phyloP scores from a whole-genome alignment of 2,888 invertebrate genomes.

The Mythimna vitellina region DNA sequence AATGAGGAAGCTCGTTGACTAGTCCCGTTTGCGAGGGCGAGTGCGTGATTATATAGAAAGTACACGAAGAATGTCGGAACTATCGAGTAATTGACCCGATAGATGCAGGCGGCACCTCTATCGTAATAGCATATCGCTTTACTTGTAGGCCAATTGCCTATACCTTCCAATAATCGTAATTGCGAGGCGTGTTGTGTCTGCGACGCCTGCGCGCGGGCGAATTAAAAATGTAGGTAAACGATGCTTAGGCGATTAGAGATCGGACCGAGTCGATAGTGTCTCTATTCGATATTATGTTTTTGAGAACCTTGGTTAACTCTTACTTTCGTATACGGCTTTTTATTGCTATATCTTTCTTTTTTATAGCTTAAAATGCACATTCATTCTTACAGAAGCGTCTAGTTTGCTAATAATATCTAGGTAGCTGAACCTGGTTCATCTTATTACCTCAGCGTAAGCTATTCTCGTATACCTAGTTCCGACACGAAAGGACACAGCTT shows the following conservation, averaged over 20 bases:
- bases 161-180: slow-evolving; percentile 82
- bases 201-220: slow-evolving; percentile 62
- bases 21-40: slow-evolving; percentile 49
- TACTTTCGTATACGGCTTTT: slow-evolving; percentile 31
- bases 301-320: slow-evolving; percentile 27
- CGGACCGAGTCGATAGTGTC: slow-evolving; percentile 19
- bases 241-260: slow-evolving; percentile 45
- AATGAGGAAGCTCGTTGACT: slow-evolving; percentile 64
- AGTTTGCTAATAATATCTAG: background rate
- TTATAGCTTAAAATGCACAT: slow-evolving; percentile 16
- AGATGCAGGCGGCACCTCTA: slow-evolving; percentile 75
- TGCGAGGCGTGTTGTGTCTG: slow-evolving; percentile 73
- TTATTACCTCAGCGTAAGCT: background rate
- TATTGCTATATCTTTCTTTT: slow-evolving; percentile 31
- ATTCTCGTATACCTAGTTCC: background rate
- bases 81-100: slow-evolving; percentile 80
- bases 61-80: slow-evolving; percentile 80
- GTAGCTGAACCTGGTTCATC: background rate
- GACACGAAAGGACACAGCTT: slow-evolving; percentile 2
- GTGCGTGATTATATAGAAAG: slow-evolving; percentile 79
- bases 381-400: background rate
- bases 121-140: slow-evolving; percentile 78
- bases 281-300: slow-evolving; percentile 28
- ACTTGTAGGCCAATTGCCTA: slow-evolving; percentile 85
- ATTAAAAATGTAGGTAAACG: slow-evolving; percentile 65